These are phyloP conservation scores for Odontophorus gujanensis DNA, from an alignment of 2,113 vertebrate species.

Conservation along the genomic window DNA sequence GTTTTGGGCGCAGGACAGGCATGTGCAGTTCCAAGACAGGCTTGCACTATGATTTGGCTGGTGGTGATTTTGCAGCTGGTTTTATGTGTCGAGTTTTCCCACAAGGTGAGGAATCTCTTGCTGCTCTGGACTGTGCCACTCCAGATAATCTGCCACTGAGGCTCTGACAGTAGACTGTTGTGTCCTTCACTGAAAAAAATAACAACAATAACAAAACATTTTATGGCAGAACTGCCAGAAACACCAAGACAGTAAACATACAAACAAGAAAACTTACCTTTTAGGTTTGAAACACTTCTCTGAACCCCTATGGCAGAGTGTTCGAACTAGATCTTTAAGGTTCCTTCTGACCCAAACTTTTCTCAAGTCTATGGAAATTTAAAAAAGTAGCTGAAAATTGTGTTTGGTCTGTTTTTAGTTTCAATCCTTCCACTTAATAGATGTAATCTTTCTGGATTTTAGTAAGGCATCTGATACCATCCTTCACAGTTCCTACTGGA, in stretches of 20 bases:
- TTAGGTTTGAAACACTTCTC: background rate
- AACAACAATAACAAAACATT: background rate
- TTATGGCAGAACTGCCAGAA: background rate
- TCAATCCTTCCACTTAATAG: background rate
- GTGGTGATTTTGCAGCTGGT: background rate
- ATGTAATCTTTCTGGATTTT: too few relatives aligned
- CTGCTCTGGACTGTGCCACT: background rate
- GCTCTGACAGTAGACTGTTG: background rate
- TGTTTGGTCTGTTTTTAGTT: background rate
- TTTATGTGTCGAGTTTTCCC: background rate
- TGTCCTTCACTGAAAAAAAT: background rate
- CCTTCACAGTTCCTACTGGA: too few relatives aligned
- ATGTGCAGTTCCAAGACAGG: background rate
- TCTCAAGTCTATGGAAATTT: background rate
- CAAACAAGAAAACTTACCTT: background rate
- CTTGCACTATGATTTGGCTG: background rate
- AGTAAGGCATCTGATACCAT: too few relatives aligned
- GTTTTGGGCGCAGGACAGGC: background rate
- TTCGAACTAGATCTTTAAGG: background rate
- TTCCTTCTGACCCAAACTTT: background rate
- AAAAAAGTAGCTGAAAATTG: background rate
- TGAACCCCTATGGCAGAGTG: background rate
- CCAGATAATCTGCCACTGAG: background rate
- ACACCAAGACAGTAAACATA: background rate
- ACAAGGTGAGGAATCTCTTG: background rate